Evolutionary conservation across 2,888 invertebrate species (phyloP).

Genomic region (Lasioglossum marginatum): DNA sequence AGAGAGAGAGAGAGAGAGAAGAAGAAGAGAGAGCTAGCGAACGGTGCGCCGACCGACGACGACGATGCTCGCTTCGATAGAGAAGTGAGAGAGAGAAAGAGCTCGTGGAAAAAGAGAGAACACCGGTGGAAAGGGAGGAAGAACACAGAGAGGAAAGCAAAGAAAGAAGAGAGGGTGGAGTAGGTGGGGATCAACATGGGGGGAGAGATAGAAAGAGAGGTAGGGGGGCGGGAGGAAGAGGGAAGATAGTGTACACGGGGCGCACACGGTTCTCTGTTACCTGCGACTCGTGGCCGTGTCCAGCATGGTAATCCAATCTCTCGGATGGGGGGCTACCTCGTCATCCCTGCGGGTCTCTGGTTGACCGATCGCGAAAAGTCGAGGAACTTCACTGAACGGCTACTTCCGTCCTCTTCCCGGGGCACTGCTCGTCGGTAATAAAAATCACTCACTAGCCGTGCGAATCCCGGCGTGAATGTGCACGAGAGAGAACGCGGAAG

Average conservation of each 20-base stretch:
- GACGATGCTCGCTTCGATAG: constrained; percentile 9
- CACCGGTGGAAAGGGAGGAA: constrained; percentile 32
- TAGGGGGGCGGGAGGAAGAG: background rate
- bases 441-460: constrained; percentile 56
- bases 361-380: constrained; percentile 56
- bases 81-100: constrained; percentile 5
- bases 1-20: constrained; percentile 3
- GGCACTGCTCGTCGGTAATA: constrained; percentile 52
- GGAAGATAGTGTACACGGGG: constrained; percentile 48
- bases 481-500: constrained; percentile 63
- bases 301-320: constrained; percentile 81
- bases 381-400: constrained; percentile 60
- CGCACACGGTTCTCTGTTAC: constrained; percentile 74
- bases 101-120: constrained; percentile 8
- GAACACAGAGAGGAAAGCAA: constrained; percentile 27
- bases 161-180: constrained; percentile 38
- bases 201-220: background rate
- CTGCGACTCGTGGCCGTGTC: constrained; percentile 80
- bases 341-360: constrained; percentile 66
- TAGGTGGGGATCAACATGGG: background rate
- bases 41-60: constrained; percentile 13
- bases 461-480: constrained; percentile 25
- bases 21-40: background rate
- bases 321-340: constrained; percentile 65
- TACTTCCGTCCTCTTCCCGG: constrained; percentile 40